Conservation (phyloP, 2,797 vertebrate genomes). For the Myotis pilosus region DNA sequence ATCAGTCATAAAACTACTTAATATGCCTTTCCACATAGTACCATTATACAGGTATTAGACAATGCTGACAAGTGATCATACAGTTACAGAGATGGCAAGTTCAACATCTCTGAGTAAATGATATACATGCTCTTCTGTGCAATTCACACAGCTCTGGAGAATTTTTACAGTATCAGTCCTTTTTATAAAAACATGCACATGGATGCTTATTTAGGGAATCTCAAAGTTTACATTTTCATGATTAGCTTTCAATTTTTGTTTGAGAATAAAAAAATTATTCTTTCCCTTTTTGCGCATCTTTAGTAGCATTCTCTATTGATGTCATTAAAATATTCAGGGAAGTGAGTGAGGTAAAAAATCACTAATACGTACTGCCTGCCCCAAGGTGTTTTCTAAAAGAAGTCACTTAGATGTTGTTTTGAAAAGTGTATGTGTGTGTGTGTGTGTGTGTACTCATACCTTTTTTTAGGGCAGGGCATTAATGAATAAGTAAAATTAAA, state of each 20-base stretch:
- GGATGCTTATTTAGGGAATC: neutral
- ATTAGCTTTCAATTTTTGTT: neutral
- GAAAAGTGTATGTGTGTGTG: neutral
- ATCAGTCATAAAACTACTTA: neutral
- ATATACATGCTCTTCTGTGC: neutral
- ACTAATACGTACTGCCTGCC: neutral
- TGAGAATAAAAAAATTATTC: neutral
- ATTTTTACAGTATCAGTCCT: neutral
- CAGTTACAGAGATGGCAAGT: neutral
- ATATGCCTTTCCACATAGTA: neutral
- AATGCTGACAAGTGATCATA: neutral
- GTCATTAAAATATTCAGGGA: neutral
- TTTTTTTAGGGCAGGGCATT: neutral
- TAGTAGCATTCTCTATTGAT: neutral
- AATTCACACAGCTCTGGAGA: neutral
- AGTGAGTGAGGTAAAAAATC: neutral
- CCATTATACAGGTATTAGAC: neutral
- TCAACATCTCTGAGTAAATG: neutral
- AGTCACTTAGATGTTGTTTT: slow-evolving; percentile 32
- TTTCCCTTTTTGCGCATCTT: neutral
- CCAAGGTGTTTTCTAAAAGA: slow-evolving; percentile 13
- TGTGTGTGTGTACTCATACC: neutral
- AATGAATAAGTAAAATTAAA: slow-evolving; percentile 51
- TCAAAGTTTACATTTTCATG: neutral
- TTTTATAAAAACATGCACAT: neutral